Base-by-base conservation (phyloP, 2,797 vertebrate genomes). In the Tamandua tetradactyla region DNA sequence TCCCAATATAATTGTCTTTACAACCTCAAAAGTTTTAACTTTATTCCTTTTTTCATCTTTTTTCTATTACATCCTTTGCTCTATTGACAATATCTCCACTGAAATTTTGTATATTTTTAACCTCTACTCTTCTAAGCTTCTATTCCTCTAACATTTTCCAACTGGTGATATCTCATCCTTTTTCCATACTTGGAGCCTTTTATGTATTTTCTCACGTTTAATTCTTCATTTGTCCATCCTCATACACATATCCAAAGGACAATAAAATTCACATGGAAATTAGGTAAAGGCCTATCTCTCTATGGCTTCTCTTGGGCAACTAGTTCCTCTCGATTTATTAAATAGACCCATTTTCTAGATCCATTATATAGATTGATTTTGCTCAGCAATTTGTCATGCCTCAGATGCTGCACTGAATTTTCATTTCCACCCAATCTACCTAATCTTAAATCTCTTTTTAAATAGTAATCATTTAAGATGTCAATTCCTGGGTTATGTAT, bases 381-480 rank as follows among this genome's bases (percentile, higher is more conserved):
- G 61, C 44, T 82, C 23, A 76, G 40, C 2, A 76, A 49, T 76
- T 44, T 88, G 13, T 25, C 68, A 27, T 57, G 42, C 4, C 40
- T 95, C 37, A 15, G 20, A 55, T 27, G 37, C 30, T 69, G 7
- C 23, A 69, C 18, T 76, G 15, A 37, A 79, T 72, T 66, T 83
- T 83, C 62, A 79, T 83, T 74, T 87, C 59, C 15, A 79, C 9
- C 57, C 57, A 84, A 7, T 62, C 52, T 42, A 57, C 15, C 25
- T 42, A 61, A 68, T 72, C 59, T 86, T 71, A 64, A 49, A 18
- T 82, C 22, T 83, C 25, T 85, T 61, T 42, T 57, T 14, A 69
- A 32, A 92, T 55, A 22, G 40, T 8, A 27, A 49, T 85, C 68
- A 81, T 75, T 74, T 81, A 93, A 89, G 59, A 49, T 92, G 75